Percentiles rank a stretch among this genome's conserved stretches.
These are phyloP conservation scores for Malurus elegans DNA, from an alignment of 2,113 vertebrate species.

Conservation along the genomic window DNA sequence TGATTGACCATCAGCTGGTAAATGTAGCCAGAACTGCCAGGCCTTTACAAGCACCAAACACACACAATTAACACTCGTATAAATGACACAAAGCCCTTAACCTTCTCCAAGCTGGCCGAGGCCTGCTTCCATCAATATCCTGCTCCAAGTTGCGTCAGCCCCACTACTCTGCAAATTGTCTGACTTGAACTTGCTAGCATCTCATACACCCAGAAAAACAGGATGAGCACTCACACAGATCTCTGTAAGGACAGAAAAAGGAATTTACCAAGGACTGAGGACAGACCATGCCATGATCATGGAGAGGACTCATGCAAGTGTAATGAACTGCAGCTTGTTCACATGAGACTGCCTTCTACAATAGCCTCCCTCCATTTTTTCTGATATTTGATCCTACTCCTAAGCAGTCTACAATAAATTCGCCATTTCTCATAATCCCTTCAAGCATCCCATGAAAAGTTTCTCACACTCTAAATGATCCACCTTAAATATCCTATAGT, in stretches of 20 bases:
- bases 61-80: neutral
- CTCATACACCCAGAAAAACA: neutral
- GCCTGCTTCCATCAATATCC: neutral
- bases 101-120: neutral
- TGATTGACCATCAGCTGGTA: neutral
- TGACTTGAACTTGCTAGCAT: neutral
- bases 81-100: too few species aligned
- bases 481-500: neutral
- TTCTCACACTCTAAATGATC: fast-evolving
- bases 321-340: neutral
- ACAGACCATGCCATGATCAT: neutral
- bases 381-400: neutral
- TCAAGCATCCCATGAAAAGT: neutral
- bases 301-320: neutral
- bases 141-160: neutral
- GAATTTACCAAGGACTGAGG: neutral
- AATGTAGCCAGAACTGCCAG: neutral
- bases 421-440: neutral
- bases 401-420: neutral
- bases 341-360: neutral
- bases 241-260: neutral
- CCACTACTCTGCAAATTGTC: neutral
- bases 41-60: neutral
- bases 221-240: neutral
- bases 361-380: neutral